Percentiles rank a stretch among this genome's conserved stretches.
These are phyloP conservation scores for Syngnathus rostellatus DNA, from an alignment of 2,797 vertebrate genomes.

Conservation along the genomic window DNA sequence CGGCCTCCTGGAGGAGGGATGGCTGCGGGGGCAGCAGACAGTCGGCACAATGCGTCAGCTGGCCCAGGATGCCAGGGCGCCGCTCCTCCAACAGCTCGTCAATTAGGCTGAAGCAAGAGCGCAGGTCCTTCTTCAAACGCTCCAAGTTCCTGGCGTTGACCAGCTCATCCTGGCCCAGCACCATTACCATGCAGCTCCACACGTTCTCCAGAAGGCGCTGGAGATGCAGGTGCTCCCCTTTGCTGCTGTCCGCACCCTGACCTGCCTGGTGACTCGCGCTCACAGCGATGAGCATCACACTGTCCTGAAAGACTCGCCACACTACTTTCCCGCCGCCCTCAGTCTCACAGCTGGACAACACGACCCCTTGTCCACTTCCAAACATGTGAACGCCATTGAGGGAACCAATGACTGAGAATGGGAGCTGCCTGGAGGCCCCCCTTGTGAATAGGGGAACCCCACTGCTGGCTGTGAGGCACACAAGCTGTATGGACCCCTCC, in stretches of 20 bases:
- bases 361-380: conserved; percentile 75
- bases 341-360: conserved; percentile 71
- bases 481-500: conserved; percentile 69
- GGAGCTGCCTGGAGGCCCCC: conserved; percentile 72
- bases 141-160: conserved; percentile 77
- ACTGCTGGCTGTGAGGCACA: conserved; percentile 83
- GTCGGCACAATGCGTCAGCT: conserved; percentile 81
- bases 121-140: conserved; percentile 81
- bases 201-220: conserved; percentile 79
- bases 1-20: conserved; percentile 68
- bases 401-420: conserved; percentile 85
- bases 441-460: conserved; percentile 84
- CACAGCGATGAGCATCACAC: conserved; percentile 82
- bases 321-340: conserved; percentile 72
- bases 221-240: conserved; percentile 64
- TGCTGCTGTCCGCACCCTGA: conserved; percentile 54
- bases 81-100: conserved; percentile 76
- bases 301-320: conserved; percentile 84
- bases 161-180: conserved; percentile 83
- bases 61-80: conserved; percentile 69
- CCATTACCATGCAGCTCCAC: conserved; percentile 85
- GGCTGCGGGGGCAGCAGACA: conserved; percentile 70
- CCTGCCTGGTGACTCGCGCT: conserved; percentile 44
- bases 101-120: conserved; percentile 80
- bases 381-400: conserved; percentile 93